These are phyloP conservation scores for Anabacerthia variegaticeps DNA, from an alignment of 2,797 vertebrate genomes.

Conservation along the genomic window DNA sequence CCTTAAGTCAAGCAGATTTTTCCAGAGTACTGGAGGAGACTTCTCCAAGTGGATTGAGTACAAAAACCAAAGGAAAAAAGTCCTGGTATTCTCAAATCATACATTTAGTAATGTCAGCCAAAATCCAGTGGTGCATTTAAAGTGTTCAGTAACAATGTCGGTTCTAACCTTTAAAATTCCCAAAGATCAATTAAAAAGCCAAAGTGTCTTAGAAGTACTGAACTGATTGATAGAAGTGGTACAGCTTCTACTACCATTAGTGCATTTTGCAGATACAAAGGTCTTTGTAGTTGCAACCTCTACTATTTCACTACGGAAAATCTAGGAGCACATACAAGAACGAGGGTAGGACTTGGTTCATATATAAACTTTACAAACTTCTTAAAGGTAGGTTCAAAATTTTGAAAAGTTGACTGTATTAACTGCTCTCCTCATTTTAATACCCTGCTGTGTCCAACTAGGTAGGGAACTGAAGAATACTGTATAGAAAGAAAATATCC, in stretches of 20 bases:
- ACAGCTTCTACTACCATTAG: neutral
- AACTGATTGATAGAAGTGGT: neutral
- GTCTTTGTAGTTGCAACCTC: neutral
- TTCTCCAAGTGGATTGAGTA: neutral
- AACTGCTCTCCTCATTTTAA: neutral
- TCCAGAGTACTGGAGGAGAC: neutral
- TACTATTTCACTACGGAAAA: neutral
- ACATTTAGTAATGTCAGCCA: neutral
- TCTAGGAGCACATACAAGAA: neutral
- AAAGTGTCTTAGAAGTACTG: neutral
- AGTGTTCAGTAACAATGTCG: neutral
- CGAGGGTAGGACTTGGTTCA: neutral
- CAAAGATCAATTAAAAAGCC: neutral
- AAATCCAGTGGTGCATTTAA: neutral
- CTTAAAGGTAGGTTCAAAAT: neutral
- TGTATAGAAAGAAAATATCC: neutral
- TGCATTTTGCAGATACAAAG: neutral
- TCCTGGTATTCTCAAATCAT: neutral
- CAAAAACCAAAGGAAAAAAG: neutral
- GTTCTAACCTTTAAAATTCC: neutral
- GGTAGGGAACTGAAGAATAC: neutral
- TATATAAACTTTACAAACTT: neutral
- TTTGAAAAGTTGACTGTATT: neutral
- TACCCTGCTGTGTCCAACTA: neutral
- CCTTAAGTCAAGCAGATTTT: neutral